A percentile compares a stretch with the other conserved stretches of the same genome.
phyloP scores from a whole-genome alignment of 2,797 vertebrate genomes.

The Danio aesculapii region DNA sequence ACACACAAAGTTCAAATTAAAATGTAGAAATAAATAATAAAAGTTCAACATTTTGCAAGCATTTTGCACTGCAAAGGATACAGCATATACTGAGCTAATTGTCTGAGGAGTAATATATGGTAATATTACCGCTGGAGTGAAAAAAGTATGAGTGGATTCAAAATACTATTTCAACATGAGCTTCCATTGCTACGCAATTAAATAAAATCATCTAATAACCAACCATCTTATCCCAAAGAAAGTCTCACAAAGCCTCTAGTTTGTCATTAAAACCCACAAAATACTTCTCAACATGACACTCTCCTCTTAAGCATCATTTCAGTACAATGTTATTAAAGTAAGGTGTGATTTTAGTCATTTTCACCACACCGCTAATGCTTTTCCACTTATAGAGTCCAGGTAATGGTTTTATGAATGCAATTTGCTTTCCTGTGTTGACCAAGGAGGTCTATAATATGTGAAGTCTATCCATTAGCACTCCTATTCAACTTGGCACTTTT shows the following conservation, averaged over 20 bases:
- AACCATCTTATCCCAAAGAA: neutral
- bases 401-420: constrained; percentile 26
- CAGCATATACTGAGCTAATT: neutral
- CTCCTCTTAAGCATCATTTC: constrained; percentile 13
- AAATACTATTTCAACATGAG: neutral
- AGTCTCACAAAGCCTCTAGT: neutral
- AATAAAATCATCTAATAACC: neutral
- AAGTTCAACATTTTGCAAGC: constrained; percentile 82
- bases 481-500: neutral
- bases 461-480: constrained; percentile 2
- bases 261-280: constrained; percentile 1
- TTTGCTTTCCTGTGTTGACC: constrained; percentile 8
- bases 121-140: constrained; percentile 2
- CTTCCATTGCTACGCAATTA: neutral
- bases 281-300: neutral
- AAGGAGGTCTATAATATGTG: constrained; percentile 5
- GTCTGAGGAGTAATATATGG: neutral
- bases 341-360: constrained; percentile 13
- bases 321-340: constrained; percentile 22
- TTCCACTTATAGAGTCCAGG: neutral
- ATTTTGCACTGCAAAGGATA: constrained; percentile 68
- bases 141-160: neutral
- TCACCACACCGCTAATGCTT: constrained; percentile 3
- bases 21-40: constrained; percentile 64
- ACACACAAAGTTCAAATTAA: constrained; percentile 57